Evolutionary conservation across 1,140 invertebrate species (phyloP), one percentile per base, ranked within the genome.

Genomic region (Thaumatotibia leucotreta): DNA sequence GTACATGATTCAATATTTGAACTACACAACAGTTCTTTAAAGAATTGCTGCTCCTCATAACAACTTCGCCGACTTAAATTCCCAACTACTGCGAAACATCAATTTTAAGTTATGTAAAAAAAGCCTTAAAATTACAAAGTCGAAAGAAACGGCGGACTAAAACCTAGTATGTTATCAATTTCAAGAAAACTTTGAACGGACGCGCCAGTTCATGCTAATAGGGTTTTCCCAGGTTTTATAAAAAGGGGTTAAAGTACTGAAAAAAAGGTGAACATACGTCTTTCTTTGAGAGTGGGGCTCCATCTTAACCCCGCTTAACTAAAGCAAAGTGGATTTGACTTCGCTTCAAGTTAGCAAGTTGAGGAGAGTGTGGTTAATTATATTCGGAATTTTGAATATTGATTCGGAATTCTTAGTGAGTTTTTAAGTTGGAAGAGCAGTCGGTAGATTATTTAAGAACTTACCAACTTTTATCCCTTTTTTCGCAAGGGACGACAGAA

Each of bases 291-390:
- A 20, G 5, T 45, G 14, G 17, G 9, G 17, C 39, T 45, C 39
- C 39, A 45, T 67, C 31, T 74, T 72, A 69, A 72, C 73, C 73
- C 67, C 32, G 75, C 66, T 76, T 75, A 75, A 77, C 70, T 75
- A 75, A 75, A 73, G 75, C 73, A 75, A 77, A 77, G 73, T 77
- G 75, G 65, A 69, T 76, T 71, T 73, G 74, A 71, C 74, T 76
- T 45, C 65, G 66, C 64, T 68, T 27, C 39, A 23, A 73, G 67
- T 73, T 68, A 58, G 66, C 31, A 69, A 70, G 58, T 69, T 72
- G 5, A 64, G 65, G 58, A 24, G 35, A 27, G 45, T 27, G 66
- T 24, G 58, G 64, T 68, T 70, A 68, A 67, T 69, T 64, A 64
- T 61, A 27, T 66, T 39, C 32, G 20, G 39, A 45, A 45, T 17